Percentiles rank a stretch among this genome's conserved stretches.
Conservation (phyloP, 2,113 vertebrate species). For the Perccottus glenii region DNA sequence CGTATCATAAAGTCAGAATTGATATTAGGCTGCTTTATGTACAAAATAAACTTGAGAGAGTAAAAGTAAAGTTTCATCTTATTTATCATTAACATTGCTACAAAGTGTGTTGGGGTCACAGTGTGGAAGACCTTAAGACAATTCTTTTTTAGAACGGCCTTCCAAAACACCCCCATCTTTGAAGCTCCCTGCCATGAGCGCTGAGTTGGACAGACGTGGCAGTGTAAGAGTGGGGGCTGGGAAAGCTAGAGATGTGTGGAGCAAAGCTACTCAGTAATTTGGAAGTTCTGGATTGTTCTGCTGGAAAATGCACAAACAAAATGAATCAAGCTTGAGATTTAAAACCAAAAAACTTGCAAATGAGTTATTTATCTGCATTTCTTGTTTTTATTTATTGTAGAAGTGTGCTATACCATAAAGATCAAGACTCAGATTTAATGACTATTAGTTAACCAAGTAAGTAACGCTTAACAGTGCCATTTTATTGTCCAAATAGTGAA, state of each 20-base stretch:
- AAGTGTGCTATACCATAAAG: not conserved
- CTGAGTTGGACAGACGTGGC: constrained; percentile 71
- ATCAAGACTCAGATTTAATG: not conserved
- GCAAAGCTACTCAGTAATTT: constrained; percentile 7
- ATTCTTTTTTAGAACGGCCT: constrained; percentile 28
- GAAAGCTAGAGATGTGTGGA: constrained; percentile 22
- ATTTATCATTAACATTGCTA: too few species aligned
- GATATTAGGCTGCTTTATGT: too few species aligned
- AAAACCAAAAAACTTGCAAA: not conserved
- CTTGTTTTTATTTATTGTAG: not conserved
- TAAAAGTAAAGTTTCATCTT: too few species aligned
- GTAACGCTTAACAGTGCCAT: not conserved
- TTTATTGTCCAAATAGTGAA: not conserved
- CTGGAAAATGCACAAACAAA: not conserved
- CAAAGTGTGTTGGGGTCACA: too few species aligned
- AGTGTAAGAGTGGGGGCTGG: constrained; percentile 46
- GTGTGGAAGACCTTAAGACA: not conserved
- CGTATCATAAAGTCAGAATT: too few species aligned
- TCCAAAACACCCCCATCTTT: constrained; percentile 32
- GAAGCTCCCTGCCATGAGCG: constrained; percentile 37
- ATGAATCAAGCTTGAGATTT: not conserved
- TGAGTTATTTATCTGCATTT: not conserved
- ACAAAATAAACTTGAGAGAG: too few species aligned
- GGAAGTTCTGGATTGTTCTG: constrained; percentile 16
- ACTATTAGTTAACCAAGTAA: not conserved